Evolutionary conservation across 2,113 vertebrate species (phyloP), one percentile per base, ranked within the genome.

Genomic region (Buteo buteo): DNA sequence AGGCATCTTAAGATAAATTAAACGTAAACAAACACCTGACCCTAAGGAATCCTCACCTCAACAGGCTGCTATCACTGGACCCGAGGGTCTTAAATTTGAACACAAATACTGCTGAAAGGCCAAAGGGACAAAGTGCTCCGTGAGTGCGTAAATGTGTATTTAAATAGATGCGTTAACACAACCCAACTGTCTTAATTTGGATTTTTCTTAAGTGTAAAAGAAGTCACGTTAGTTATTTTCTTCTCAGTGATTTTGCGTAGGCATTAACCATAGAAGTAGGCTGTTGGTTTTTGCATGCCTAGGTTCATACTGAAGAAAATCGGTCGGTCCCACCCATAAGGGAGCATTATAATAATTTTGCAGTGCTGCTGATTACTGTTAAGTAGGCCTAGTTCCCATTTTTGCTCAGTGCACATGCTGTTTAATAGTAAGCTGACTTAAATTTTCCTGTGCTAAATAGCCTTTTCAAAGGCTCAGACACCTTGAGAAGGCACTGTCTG

Each of bases 221-320:
- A 29, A 61, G 36, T 17, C 12, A 8, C 1, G 7, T 20, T 54
- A 18, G 14, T 44, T 59, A 3, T 16, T 80, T 69, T 61, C 54
- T 26, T 61, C 55, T 42, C 65, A 4, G 11, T 22, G 22, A 22
- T 42, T 73, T 69, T 79, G 16, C 19, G 18, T 6, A 26, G 38
- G 29, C 2, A 8, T 47, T 54, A 34, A 18, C 29, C 4, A 2
- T n/a, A 28, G 20, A 45, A 45, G 7, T 13, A 66, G 58, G 38
- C 91, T 71, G 86, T 97, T 98, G 97, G 98, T 97, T 29, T 92
- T 88, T 98, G 98, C 98, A 98, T 98, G 98, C 98, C 96, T 98
- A 97, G 98, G 98, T 98, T 98, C 98, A 97, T 98, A 97, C 98
- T 98, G 98, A 98, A 98, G 98, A 98, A 98, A 98, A 98, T 98